Base-by-base conservation (phyloP, 1,140 invertebrate genomes). In the Hylaeus anthracinus region DNA sequence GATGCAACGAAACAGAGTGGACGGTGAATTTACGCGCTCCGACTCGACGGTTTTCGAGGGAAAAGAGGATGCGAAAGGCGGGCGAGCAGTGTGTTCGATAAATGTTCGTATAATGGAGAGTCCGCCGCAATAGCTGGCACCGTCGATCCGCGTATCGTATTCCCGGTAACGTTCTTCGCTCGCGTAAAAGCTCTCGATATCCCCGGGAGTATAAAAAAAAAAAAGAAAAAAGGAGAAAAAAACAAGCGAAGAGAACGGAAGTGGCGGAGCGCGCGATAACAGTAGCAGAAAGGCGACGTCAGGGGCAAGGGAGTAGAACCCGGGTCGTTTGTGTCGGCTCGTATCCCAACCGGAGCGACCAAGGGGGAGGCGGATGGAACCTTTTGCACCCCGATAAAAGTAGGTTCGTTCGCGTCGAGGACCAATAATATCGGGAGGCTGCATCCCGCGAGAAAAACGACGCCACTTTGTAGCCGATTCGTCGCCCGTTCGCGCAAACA, bases 401-500 rank as follows among this genome's bases (percentile, higher is more conserved):
- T 43, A 55, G 14, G 10, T 55, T 53, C 15, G 10, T 26, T 14
- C 45, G 12, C 71, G 12, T 48, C 12, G 5, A 5, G 61, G 15
- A 15, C 51, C 61, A 75, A 66, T 56, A 66, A 56, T 66, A 66
- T 43, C 51, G n/a, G 14, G 55, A 9, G n/a, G 14, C n/a, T 15
- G 37, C n/a, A 53, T n/a, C 60, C 43, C 15, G 43, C 61, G 51
- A 55, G 51, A 65, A 14, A 75, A 75, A 75, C 48, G 51, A 26
- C 12, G 39, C 6, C 51, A n/a, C 39, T 75, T 65, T 56, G 51
- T 48, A 45, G 14, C 51, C 61, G 63, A 67, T 66, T 66, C 63
- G 72, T 65, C 37, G 71, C 8, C 63, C 63, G 60, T 56, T 60
- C 71, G 72, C 14, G 37, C 37, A 41, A 64, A 26, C 10, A 61